Evolutionary conservation across 23 tunicate genomes (phyloP).

Genomic region (Diplosoma virens): DNA sequence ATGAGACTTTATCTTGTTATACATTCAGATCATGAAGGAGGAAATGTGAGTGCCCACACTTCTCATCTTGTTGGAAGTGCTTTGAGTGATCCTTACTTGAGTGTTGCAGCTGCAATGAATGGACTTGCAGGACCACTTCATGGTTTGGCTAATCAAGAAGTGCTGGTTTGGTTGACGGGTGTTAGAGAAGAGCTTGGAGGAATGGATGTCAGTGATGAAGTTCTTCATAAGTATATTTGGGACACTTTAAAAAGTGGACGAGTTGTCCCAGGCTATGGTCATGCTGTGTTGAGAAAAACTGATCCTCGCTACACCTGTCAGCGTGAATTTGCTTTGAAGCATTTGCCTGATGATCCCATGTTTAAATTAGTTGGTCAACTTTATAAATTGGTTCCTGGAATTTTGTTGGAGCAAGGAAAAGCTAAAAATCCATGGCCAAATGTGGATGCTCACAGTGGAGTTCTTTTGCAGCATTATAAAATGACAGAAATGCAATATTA

Average conservation of each 20-base stretch:
- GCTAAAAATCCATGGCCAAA: constrained; percentile 97
- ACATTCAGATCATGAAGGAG: constrained; percentile 98
- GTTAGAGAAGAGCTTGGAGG: constrained; percentile 89
- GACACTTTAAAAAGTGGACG: constrained; percentile 88
- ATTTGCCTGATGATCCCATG: constrained; percentile 94
- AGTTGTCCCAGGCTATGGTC: constrained; percentile 99
- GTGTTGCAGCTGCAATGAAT: constrained; percentile 94
- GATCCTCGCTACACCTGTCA: constrained; percentile 99
- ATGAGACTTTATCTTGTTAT: constrained; percentile 93
- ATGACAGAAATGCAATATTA: constrained; percentile 97
- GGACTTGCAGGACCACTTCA: constrained; percentile 99
- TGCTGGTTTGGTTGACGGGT: constrained; percentile 94
- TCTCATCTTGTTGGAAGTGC: constrained; percentile 97
- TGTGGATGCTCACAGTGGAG: constrained; percentile 99
- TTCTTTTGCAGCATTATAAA: constrained; percentile 85
- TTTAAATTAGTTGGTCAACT: constrained; percentile 94
- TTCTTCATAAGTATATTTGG: constrained; percentile 87
- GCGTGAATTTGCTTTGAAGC: constrained; percentile 97
- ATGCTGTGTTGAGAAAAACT: constrained; percentile 94
- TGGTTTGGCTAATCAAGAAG: constrained; percentile 99
- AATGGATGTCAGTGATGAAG: constrained; percentile 80
- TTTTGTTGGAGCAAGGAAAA: constrained; percentile 92
- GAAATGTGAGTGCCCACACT: constrained; percentile 94
- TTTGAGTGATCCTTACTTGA: constrained; percentile 82
- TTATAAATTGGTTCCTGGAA: constrained; percentile 89